Evolutionary conservation across 2,888 invertebrate species (phyloP), one percentile per base, ranked within the genome.

Genomic region (Heliconius sara): DNA sequence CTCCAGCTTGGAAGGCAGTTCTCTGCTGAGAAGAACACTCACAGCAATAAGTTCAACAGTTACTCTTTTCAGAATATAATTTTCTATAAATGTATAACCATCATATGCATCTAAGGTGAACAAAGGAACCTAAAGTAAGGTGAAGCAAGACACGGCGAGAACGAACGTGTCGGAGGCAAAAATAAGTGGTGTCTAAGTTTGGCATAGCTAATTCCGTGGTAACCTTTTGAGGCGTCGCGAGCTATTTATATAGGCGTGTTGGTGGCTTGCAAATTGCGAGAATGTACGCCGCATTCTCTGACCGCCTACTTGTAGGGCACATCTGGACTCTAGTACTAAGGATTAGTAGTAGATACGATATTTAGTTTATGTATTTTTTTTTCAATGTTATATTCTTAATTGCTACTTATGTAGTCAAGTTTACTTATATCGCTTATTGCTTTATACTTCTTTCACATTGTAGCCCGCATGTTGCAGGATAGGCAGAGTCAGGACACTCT

Each of bases 111-210:
- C 16, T 47, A 16, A 47, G 16, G 12, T n/a, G 5, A 25, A 25
- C 3, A 25, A 60, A n/a, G 22, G n/a, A 22, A 22, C 57, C 5
- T 47, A n/a, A 57, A 57, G 22, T 22, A 57, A 57, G 22, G 9
- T 10, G 9, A 57, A 57, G 5, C 63, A 25, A 43, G 34, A 30
- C 47, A 67, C 27, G 39, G 34, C 68, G 27, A 57, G 72, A 52
- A 71, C 68, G 82, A 52, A 79, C 68, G 76, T 83, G 79, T 82
- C 77, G 60, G 87, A 83, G 82, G 89, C 89, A 87, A 92, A 93
- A 93, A 93, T 93, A 94, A 94, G 92, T 90, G 85, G 81, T 85
- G 87, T 92, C 93, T 93, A 94, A 94, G 93, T 93, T 93, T 93
- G 91, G 92, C 89, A 83, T 82, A 84, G 91, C 93, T 93, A 93